phyloP scores from a whole-genome alignment of 2,113 vertebrate species.

The Columba janthina region DNA sequence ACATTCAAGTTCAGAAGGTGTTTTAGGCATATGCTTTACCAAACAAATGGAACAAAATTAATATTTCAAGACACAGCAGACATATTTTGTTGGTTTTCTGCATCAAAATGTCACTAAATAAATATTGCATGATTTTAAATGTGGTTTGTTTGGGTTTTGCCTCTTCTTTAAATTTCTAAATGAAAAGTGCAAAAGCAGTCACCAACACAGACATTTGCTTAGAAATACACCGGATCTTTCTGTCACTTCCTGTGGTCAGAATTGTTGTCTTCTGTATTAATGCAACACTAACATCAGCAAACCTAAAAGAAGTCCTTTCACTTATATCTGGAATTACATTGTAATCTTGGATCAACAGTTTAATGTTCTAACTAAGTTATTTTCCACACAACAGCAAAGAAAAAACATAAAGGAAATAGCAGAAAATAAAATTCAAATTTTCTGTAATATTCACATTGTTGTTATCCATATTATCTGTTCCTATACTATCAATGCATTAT shows the following conservation, averaged over 20 bases:
- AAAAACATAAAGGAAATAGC: not conserved
- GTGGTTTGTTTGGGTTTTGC: not conserved
- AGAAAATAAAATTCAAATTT: not conserved
- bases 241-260: not conserved
- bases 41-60: not conserved
- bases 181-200: not conserved
- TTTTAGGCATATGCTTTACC: not conserved
- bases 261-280: not conserved
- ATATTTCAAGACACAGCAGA: not conserved
- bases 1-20: not conserved
- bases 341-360: not conserved
- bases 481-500: not conserved
- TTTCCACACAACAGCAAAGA: not conserved
- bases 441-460: not conserved
- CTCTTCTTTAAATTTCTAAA: not conserved
- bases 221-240: not conserved
- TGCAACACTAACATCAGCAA: not conserved
- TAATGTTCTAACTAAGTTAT: not conserved
- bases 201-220: not conserved
- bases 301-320: not conserved
- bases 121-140: not conserved
- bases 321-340: not conserved
- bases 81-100: not conserved
- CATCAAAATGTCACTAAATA: not conserved
- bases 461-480: not conserved